Evolutionary conservation across 2,113 vertebrate species (phyloP), one percentile per base, ranked within the genome.

Genomic region (Xiphophorus hellerii): DNA sequence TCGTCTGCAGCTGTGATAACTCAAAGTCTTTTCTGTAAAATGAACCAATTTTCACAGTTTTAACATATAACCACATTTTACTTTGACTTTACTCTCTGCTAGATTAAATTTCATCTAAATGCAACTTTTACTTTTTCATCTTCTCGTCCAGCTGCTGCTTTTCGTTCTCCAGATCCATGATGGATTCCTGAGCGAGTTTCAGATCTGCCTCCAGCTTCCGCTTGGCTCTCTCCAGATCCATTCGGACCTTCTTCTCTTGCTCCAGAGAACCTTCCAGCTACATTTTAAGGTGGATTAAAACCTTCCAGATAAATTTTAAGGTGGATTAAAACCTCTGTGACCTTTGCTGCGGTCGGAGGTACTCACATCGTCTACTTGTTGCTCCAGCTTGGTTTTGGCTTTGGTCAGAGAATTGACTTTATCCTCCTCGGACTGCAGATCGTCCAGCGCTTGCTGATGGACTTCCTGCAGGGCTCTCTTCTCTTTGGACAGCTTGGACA

Each of bases 231-330:
- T 90, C 87, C 69, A 89, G 77, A n/a, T 97, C 96, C 66, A 95
- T 90, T 31, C 93, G 73, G 30, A 96, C 69, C 74, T 96, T 97
- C 76, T 95, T 96, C 88, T 97, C 96, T 76, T 96, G 95, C 62
- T 97, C 95, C 71, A 97, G 77, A 20, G 92, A 94, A n/a, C 69
- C 66, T n/a, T 90, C 89, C 28, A 92, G 75, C 90, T 92, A 10
- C 42, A 58, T 33, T n/a, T 27, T 1, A 61, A 0, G 28, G 3
- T 8, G 1, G 29, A 42, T 42, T 12, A 42, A 42, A 42, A 42
- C 39, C 39, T 2, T 14, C 31, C 31, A 31, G 3, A 4, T 31
- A 5, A 4, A 31, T 31, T 30, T 27, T 13, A 25, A 30, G 10
- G 31, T 31, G 31, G 30, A 30, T 30, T 30, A 30, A 33, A 33